Evolutionary conservation across 2,113 vertebrate genomes (phyloP), one percentile per base, ranked within the genome.

Genomic region (Gambusia affinis): DNA sequence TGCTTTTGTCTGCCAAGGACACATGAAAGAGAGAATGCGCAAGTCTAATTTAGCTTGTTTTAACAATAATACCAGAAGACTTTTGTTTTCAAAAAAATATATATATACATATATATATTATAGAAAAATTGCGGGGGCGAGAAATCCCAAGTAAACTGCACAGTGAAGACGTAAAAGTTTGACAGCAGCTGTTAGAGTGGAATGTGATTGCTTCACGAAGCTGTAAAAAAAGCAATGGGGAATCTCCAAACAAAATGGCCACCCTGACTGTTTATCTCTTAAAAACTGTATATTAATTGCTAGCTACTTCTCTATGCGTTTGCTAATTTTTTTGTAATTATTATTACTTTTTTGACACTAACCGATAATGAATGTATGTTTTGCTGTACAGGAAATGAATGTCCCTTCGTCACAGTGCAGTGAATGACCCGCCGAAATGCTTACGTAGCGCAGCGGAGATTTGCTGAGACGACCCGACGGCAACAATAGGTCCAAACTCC

Each of bases 281-380:
- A 86, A 78, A 90, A 37, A 88, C 65, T 90, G 86, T 91, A 88
- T 90, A 91, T 86, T 90, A 89, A 85, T 85, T 88, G 86, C 89
- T 85, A 81, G 91, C 91, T 92, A 90, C 79, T 81, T 90, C 76
- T 90, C 83, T 89, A 80, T 91, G 63, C 82, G 83, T 90, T 84
- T 88, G 73, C 81, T 93, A 14, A 80, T 91, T 92, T 91, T 19
- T 86, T 37, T 37, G 0, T 2, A 10, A 2, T 37, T 37, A 79
- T 37, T 10, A 78, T 91, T 92, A 30, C 30, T 11, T 33, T 37
- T 47, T 85, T 57, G 71, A 93, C 88, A 88, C 92, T 92, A 94
- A 94, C 93, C 93, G 93, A 95, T 94, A 92, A 89, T 94, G 94
- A 95, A 94, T 95, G 94, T 95, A 94, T 93, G 92, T 89, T 94